A percentile compares a stretch with the other conserved stretches of the same genome.
Evolutionary conservation across 2,113 vertebrate genomes (phyloP).

Genomic region (Globicephala melas): DNA sequence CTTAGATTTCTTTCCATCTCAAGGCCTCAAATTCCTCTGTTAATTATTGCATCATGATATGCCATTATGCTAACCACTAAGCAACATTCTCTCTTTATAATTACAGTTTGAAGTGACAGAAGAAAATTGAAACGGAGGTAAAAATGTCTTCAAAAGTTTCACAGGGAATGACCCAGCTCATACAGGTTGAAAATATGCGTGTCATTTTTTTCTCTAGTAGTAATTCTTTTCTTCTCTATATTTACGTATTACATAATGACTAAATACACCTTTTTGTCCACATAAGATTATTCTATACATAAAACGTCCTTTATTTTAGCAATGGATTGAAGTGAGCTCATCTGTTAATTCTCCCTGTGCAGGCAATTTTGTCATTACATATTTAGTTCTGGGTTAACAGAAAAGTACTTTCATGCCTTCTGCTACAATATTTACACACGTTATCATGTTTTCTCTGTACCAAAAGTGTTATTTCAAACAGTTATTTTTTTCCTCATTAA

Average conservation of each 20-base stretch:
- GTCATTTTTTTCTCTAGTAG: background rate
- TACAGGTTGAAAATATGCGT: background rate
- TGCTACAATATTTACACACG: background rate
- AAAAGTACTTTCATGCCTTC: background rate
- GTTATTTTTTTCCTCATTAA: background rate
- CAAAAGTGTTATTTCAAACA: background rate
- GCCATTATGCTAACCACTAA: background rate
- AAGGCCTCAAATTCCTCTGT: background rate
- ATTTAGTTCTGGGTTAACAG: background rate
- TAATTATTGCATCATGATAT: background rate
- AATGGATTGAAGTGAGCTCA: background rate
- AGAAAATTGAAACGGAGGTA: conserved; percentile 4
- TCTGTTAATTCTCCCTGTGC: background rate
- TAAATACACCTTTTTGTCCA: background rate
- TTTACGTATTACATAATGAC: background rate
- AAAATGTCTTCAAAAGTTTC: background rate
- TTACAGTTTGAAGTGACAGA: conserved; percentile 10
- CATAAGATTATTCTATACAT: background rate
- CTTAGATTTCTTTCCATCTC: background rate
- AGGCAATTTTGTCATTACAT: background rate
- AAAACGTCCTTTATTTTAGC: background rate
- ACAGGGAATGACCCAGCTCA: background rate
- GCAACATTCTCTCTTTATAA: background rate
- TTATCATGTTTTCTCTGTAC: background rate
- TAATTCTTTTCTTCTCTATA: background rate